A percentile compares a stretch with the other conserved stretches of the same genome.
Conservation (phyloP, 2,797 vertebrate species). For the Diceros bicornis region DNA sequence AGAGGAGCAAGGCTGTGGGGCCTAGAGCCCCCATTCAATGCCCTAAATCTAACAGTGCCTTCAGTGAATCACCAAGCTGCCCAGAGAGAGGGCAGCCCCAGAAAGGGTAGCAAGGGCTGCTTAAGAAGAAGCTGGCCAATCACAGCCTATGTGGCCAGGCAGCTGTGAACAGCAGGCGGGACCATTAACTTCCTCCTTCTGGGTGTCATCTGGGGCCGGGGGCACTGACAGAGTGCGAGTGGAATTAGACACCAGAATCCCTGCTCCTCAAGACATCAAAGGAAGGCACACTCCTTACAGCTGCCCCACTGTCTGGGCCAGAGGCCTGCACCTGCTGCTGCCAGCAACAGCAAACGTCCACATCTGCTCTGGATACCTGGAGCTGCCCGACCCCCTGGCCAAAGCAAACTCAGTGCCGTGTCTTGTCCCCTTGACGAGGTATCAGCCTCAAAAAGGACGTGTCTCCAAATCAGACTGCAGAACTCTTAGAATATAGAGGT, state of each 20-base stretch:
- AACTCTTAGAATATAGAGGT: neutral
- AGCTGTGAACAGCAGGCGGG: neutral
- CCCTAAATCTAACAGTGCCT: neutral
- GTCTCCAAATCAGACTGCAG: neutral
- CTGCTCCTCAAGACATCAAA: neutral
- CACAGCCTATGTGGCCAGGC: neutral
- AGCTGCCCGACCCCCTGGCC: neutral
- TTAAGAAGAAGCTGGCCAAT: neutral
- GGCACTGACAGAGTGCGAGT: neutral
- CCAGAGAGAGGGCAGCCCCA: neutral
- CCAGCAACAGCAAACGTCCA: neutral
- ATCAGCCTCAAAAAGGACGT: neutral
- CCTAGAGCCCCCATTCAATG: neutral
- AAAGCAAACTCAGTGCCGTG: neutral
- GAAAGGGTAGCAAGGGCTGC: neutral
- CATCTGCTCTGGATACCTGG: neutral
- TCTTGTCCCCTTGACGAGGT: neutral
- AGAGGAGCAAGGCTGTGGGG: neutral
- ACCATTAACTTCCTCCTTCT: neutral
- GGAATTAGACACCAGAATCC: neutral
- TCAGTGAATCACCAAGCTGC: neutral
- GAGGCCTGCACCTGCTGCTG: neutral
- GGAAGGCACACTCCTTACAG: neutral
- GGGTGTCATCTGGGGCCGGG: neutral
- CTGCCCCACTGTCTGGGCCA: neutral